A percentile compares a stretch with the other conserved stretches of the same genome.
These are phyloP conservation scores for Luffia ferchaultella DNA, from an alignment of 2,888 invertebrate species.

Conservation along the genomic window DNA sequence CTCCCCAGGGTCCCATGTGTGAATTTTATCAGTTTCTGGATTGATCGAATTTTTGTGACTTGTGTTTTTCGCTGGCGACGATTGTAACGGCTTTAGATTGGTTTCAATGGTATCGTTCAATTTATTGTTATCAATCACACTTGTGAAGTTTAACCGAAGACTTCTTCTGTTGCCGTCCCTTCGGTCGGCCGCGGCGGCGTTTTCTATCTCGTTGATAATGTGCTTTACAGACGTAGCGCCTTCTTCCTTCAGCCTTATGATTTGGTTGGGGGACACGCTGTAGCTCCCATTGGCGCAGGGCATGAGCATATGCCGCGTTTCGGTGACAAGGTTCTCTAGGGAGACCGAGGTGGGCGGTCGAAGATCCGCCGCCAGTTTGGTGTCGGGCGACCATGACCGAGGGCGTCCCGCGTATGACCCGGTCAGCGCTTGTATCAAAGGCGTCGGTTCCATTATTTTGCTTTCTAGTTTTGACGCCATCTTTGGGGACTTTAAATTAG, in stretches of 20 bases:
- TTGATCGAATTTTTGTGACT: conserved; percentile 13
- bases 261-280: conserved; percentile 91
- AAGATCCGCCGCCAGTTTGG: conserved; percentile 66
- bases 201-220: conserved; percentile 77
- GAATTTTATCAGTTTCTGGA: conserved; percentile 57
- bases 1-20: conserved; percentile 76
- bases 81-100: conserved; percentile 28
- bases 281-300: conserved; percentile 88
- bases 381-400: conserved; percentile 80
- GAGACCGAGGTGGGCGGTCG: conserved; percentile 72
- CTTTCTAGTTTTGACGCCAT: conserved; percentile 61
- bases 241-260: conserved; percentile 79
- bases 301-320: conserved; percentile 81
- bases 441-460: conserved; percentile 68
- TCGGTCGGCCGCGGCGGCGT: conserved; percentile 40
- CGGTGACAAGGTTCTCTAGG: conserved; percentile 71
- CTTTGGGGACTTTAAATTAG: conserved; percentile 81
- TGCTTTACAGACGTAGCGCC: conserved; percentile 72
- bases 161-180: conserved; percentile 30
- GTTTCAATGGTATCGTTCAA: conserved; percentile 20
- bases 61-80: conserved; percentile 24
- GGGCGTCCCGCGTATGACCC: conserved; percentile 60
- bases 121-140: conserved; percentile 23
- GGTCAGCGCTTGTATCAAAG: conserved; percentile 64
- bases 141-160: conserved; percentile 33